Base-by-base conservation (phyloP, 92 coral and sea anemone species). In the Desmophyllum pertusum region DNA sequence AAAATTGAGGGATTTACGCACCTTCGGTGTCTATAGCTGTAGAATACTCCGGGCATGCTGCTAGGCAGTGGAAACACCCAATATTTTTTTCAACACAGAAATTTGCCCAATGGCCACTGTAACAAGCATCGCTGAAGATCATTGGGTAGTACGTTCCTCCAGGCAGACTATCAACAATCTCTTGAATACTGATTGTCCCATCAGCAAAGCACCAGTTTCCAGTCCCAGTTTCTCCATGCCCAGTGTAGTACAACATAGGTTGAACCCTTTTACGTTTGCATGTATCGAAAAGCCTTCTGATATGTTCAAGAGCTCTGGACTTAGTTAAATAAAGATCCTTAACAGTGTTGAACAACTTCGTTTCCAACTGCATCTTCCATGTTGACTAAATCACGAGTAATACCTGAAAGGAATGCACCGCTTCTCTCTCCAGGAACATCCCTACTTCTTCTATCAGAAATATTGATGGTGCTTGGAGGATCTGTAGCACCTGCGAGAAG, bases 61-160 rank as follows among this genome's bases (percentile, higher is more conserved):
- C 76, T 2, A 71, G 53, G n/a, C 76, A 71, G 37, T 41, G 50
- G 53, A 71, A 42, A 21, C 53, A 53, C 0, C 17, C 0, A 5
- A 42, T 42, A 7, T 43, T 13, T 36, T n/a, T 37, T 3, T 68
- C 1, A 1, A 41, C 4, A 23, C 76, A 71, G 53, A 71, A 71
- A 71, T 71, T 38, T 71, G 76, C 76, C 76, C 76, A 71, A 11
- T 41, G 76, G 76, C 76, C 76, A 71, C 76, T 71, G 76, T 41
- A 71, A 30, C 76, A 71, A 43, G 53, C 17, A 21, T 71, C 76
- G 18, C 76, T 71, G 31, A 71, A 71, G 23, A 71, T 71, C 51
- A 71, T 37, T 40, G 76, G 76, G 31, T n/a, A 41, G 52, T 41
- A 23, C 23, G 51, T 25, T 18, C 53, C 53, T 2, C 35, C 52